Evolutionary conservation across 2,113 vertebrate genomes (phyloP), one percentile per base, ranked within the genome.

Genomic region (Pelobates fuscus): DNA sequence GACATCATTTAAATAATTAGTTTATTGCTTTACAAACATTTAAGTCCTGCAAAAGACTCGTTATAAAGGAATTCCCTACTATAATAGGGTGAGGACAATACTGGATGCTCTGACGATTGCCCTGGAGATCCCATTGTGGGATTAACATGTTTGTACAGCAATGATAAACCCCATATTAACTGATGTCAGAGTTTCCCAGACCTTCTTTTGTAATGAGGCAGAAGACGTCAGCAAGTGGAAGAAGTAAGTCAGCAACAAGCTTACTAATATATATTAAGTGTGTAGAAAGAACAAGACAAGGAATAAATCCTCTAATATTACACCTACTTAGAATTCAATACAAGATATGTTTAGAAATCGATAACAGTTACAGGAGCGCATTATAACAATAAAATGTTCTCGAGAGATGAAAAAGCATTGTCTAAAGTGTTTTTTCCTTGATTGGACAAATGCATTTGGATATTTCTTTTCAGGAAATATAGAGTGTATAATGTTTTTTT

Each of bases 111-210:
- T 44, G 63, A 14, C 32, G 61, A 75, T 67, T 67, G 37, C 71
- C 71, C 24, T 67, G 71, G 71, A 59, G 71, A 75, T 75, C 63
- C 71, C 54, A 75, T 75, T 75, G 63, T 75, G 14, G 25, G 54
- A 59, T 43, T 43, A 59, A 26, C 66, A 67, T 75, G 71, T 75
- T 75, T 75, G 71, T 65, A 67, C 71, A 59, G 71, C 71, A 46
- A 75, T 75, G 65, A 75, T 67, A 66, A 67, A 67, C 71, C 52
- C 17, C 63, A 46, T 75, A 75, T 75, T 75, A 75, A 58, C 24
- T 46, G 37, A 75, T 75, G 71, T 75, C 63, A 67, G 49, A 27
- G 49, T 67, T 75, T 75, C 71, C 63, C 71, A 75, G 63, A 30
- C 49, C 58, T n/a, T 12, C 24, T 44, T 64, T 32, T 65, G 61